Evolutionary conservation across 2,797 vertebrate genomes (phyloP).

Genomic region (Pseudopleuronectes americanus): DNA sequence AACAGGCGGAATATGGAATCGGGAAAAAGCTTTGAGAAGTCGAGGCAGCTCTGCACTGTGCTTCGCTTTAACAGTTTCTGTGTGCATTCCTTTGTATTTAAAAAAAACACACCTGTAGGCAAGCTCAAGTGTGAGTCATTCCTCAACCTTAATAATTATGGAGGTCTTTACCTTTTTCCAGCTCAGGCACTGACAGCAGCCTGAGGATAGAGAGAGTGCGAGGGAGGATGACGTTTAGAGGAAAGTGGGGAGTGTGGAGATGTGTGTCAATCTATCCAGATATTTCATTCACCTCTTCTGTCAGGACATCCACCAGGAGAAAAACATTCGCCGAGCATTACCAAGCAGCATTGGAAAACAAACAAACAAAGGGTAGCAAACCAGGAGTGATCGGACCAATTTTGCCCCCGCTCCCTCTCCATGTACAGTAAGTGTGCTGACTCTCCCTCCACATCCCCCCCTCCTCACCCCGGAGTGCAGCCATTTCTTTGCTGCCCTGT

Average conservation of each 20-base stretch:
- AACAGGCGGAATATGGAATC: constrained; percentile 44
- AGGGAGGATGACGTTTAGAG: constrained; percentile 40
- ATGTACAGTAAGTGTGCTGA: constrained; percentile 53
- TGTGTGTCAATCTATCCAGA: constrained; percentile 54
- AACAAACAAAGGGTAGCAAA: not conserved
- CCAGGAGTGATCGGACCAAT: constrained; percentile 36
- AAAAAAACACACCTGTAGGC: constrained; percentile 60
- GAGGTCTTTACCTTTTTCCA: constrained; percentile 66
- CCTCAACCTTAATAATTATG: constrained; percentile 66
- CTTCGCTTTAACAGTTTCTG: not conserved
- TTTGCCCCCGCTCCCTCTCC: constrained; percentile 1
- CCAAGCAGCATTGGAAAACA: constrained; percentile 12
- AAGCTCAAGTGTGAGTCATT: constrained; percentile 22
- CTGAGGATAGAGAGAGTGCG: constrained; percentile 47
- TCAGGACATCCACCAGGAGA: constrained; percentile 51
- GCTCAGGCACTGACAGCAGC: constrained; percentile 69
- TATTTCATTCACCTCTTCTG: constrained; percentile 38
- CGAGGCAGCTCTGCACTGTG: not conserved
- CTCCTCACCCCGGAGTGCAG: constrained; percentile 37
- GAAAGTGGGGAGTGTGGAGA: constrained; percentile 32
- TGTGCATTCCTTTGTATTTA: constrained; percentile 39
- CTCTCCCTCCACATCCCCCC: constrained; percentile 18
- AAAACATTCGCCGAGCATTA: constrained; percentile 61
- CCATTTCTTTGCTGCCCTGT: constrained; percentile 60
- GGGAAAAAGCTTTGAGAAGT: constrained; percentile 40